Percentiles rank a stretch among this genome's conserved stretches.
Evolutionary conservation across 2,113 vertebrate genomes (phyloP).

Genomic region (Crotalus viridis): DNA sequence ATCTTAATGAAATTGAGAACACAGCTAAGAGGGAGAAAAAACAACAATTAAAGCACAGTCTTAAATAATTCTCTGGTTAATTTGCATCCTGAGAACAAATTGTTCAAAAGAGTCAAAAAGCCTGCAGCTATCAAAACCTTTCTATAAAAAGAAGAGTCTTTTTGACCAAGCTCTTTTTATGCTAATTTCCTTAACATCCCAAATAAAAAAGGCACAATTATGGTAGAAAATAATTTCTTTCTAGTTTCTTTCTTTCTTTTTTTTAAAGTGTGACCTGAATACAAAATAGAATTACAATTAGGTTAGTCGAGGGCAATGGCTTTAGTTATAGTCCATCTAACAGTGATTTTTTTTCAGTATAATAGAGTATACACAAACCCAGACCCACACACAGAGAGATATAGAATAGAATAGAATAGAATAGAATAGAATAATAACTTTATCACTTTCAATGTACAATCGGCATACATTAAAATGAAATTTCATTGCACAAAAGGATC

Average conservation of each 20-base stretch:
- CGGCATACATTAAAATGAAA: no score
- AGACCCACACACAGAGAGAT: not conserved
- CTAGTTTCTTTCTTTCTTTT: not conserved
- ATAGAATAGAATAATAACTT: no score
- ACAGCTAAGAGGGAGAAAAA: not conserved
- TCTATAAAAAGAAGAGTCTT: not conserved
- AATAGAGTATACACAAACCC: not conserved
- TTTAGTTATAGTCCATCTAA: constrained; percentile 6
- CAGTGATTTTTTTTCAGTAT: not conserved
- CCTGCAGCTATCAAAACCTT: not conserved
- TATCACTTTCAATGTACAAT: no score
- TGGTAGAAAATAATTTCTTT: not conserved
- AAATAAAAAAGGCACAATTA: not conserved
- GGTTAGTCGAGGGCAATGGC: not conserved
- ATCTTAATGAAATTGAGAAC: constrained; percentile 6
- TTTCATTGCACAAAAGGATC: no score
- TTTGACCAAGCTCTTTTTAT: not conserved
- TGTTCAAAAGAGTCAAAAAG: constrained; percentile 14
- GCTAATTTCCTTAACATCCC: not conserved
- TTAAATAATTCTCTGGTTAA: constrained; percentile 10
- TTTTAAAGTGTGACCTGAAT: not conserved
- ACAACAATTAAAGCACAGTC: not conserved
- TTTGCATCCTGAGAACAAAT: not conserved
- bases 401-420: not conserved
- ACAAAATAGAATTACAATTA: not conserved